phyloP scores from a whole-genome alignment of 1,140 invertebrate genomes.

The Linepithema humile region DNA sequence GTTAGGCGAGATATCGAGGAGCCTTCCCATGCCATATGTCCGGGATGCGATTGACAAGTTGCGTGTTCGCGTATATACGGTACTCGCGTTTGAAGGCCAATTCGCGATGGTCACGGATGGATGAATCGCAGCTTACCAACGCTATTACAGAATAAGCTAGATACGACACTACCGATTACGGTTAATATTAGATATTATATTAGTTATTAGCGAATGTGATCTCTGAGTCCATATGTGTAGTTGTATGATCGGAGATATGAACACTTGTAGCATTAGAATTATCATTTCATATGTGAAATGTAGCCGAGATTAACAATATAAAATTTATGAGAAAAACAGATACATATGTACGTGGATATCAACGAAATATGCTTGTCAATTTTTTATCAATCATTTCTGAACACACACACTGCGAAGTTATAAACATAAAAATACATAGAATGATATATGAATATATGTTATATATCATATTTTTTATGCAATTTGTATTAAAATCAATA shows the following conservation, averaged over 20 bases:
- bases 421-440: too few relatives aligned
- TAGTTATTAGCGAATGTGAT: not conserved
- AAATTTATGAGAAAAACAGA: too few relatives aligned
- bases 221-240: not conserved
- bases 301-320: too few relatives aligned
- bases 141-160: not conserved
- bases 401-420: too few relatives aligned
- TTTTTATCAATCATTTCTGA: not conserved
- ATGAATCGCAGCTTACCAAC: not conserved
- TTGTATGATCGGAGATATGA: not conserved
- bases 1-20: conserved; percentile 57
- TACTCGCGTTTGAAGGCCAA: conserved; percentile 25
- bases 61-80: conserved; percentile 20
- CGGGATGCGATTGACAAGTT: conserved; percentile 53
- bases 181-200: not conserved
- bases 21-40: conserved; percentile 40
- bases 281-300: not conserved
- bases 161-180: not conserved
- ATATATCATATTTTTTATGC: not conserved
- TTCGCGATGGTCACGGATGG: conserved; percentile 12
- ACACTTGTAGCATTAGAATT: not conserved
- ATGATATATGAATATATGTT: not conserved
- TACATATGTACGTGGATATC: too few relatives aligned
- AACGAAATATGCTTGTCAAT: too few relatives aligned
- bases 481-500: not conserved